These are phyloP conservation scores for Cinclus cinclus DNA, from an alignment of 2,113 vertebrate genomes.

Conservation along the genomic window DNA sequence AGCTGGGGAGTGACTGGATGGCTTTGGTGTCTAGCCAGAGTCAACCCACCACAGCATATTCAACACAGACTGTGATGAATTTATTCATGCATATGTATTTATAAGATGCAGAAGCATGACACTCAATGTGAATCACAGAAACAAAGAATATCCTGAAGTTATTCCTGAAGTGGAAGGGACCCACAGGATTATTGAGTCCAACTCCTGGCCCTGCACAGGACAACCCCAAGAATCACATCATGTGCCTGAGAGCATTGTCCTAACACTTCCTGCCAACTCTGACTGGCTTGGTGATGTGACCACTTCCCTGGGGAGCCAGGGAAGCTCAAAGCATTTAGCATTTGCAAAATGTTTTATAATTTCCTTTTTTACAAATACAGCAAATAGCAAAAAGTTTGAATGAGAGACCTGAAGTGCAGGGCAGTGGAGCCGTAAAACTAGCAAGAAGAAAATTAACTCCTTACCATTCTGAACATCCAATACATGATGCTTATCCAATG, in stretches of 20 bases:
- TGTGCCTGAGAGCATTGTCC: background rate
- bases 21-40: background rate
- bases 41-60: background rate
- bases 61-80: background rate
- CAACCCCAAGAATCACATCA: background rate
- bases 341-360: background rate
- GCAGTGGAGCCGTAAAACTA: background rate
- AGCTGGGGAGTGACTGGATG: background rate
- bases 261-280: background rate
- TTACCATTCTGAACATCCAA: constrained; percentile 94
- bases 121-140: background rate
- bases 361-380: background rate
- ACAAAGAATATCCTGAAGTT: background rate
- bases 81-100: background rate
- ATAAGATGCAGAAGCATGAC: background rate
- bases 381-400: background rate
- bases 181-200: background rate
- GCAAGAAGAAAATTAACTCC: background rate
- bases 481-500: constrained; percentile 91
- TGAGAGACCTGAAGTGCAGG: background rate
- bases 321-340: background rate
- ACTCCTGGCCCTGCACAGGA: background rate
- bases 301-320: background rate
- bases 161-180: background rate
- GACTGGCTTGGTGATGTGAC: background rate